phyloP scores from a whole-genome alignment of 2,888 invertebrate species.

The Andrena trimmerana region DNA sequence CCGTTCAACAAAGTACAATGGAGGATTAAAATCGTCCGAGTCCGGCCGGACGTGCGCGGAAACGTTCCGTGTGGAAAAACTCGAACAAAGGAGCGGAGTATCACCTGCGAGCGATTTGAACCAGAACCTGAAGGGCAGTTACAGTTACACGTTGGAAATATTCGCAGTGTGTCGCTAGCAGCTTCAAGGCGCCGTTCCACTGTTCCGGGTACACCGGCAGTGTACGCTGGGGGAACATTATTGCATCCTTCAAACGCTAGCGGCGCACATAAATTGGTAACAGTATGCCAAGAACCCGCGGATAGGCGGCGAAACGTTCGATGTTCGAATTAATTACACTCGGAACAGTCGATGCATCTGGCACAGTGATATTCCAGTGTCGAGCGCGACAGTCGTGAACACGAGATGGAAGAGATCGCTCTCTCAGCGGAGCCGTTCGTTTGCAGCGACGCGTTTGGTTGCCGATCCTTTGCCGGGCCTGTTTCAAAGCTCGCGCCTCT shows the following conservation, averaged over 20 bases:
- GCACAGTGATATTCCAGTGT: background rate
- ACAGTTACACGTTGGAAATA: background rate
- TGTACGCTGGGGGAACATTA: too few relatives aligned
- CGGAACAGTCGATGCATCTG: conserved; percentile 2
- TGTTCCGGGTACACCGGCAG: background rate
- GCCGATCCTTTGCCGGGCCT: conserved; percentile 23
- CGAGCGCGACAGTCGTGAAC: background rate
- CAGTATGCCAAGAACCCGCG: background rate
- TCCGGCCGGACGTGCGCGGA: background rate
- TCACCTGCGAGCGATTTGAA: background rate
- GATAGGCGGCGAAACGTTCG: background rate
- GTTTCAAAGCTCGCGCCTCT: conserved; percentile 35
- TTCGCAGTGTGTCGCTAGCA: background rate
- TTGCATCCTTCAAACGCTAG: too few relatives aligned
- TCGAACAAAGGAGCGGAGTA: conserved; percentile 4
- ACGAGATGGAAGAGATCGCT: conserved; percentile 20
- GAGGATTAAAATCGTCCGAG: background rate
- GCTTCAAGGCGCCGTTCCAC: too few relatives aligned
- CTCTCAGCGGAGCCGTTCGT: conserved; percentile 34
- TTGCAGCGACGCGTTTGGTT: conserved; percentile 11
- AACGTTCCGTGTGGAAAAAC: background rate
- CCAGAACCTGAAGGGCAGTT: background rate
- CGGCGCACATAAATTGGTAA: background rate
- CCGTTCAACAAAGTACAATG: background rate
- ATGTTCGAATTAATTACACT: conserved; percentile 30